Evolutionary conservation across 2,113 vertebrate species (phyloP), one percentile per base, ranked within the genome.

Genomic region (Pollimyrus isidori): DNA sequence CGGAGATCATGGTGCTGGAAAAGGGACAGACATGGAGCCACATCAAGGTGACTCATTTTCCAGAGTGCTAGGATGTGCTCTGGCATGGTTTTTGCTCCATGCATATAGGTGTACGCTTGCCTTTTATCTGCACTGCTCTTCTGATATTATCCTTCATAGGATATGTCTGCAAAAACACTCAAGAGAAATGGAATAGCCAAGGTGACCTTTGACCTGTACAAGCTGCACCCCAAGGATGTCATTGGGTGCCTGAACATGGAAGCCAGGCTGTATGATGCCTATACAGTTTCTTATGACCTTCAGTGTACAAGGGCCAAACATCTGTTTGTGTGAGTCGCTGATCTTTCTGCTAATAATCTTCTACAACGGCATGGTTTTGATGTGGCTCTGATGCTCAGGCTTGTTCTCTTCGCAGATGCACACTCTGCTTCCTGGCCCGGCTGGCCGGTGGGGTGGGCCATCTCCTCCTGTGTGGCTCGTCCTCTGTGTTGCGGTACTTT

Each of bases 131-230:
- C 10, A 26, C 2, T 39, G 46, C 19, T 4, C 11, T 15, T 52
- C 15, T 76, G 46, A 19, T 7, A 7, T 50, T 45, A 9, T 69
- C 10, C 62, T 89, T 45, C 53, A 85, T 91, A 87, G 88, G 50
- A 50, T 62, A 9, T 88, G 6, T 50, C 88, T 52, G 89, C 85
- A 58, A 87, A 87, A 23, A 93, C 89, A 26, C 91, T 93, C 0
- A 96, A 94, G 92, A 97, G 93, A 91, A 96, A 93, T 1, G 95
- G 96, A 45, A 95, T 98, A 26, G 96, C 96, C 23, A 97, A 95
- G 62, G 91, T 98, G 91, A 97, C 95, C 7, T 95, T 98, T 39
- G 94, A 98, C 90, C 94, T 97, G 39, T 98, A 97, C 93, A 97
- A 96, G 91, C 92, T 96, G 92, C 96, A 94, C 89, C 97, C 97